Base-by-base conservation (phyloP, 1,140 invertebrate genomes). In the Procambarus clarkii region DNA sequence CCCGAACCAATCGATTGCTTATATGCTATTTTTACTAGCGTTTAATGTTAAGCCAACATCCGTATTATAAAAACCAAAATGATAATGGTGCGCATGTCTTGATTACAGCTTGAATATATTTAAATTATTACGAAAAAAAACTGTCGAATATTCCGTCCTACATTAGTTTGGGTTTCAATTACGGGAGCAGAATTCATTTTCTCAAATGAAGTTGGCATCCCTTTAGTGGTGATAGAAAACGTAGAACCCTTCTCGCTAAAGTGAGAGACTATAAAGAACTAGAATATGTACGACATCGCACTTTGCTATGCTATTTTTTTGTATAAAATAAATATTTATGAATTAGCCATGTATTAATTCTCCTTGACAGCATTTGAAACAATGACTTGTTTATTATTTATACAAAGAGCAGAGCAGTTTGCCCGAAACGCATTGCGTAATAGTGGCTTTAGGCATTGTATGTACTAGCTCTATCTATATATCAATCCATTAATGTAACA, bases 291-390 rank as follows among this genome's bases (percentile, higher is more conserved):
- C 24, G 69, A 34, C 69, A 71, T 24, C 69, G 18, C 24, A 34
- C 69, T 24, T 71, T 71, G 69, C 69, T 71, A 71, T 24, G 69
- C 69, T 71, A 71, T 24, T 71, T 71, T 71, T 71, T 71, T 71
- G 69, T 71, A 71, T 34, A 71, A 71, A 71, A 71, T 71, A 71
- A 24, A 71, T n/a, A 18, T 71, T 71, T 71, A 71, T 71, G 18
- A 71, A 71, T 5, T n/a, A 71, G 24, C 5, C 3, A 8, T 71
- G 69, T 71, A 18, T 71, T 4, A 5, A 1, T 71, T 18, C n/a
- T 34, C 69, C 69, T 34, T 71, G 69, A 34, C 69, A 24, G 60
- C 60, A 64, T 3, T 15, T 64, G 34, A 34, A 34, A 34, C 34
- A 34, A 34, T 34, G 34, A 34, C 34, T 34, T 34, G 34, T 34